phyloP scores from a whole-genome alignment of 2,113 vertebrate genomes.

The Lophotis ruficrista region DNA sequence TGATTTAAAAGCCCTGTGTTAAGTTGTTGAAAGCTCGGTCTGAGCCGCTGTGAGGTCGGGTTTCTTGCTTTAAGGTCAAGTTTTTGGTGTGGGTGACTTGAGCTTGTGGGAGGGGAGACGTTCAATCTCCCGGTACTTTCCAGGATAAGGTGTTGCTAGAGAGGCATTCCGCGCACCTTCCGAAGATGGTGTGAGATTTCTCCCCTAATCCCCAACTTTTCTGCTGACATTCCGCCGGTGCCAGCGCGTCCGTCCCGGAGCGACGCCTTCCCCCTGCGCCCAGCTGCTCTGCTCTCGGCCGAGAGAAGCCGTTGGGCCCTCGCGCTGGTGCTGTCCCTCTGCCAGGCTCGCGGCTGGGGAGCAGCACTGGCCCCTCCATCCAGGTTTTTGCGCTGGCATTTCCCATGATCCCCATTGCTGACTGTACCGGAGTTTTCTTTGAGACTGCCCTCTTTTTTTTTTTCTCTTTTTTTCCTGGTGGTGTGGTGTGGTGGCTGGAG shows the following conservation, averaged over 20 bases:
- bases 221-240: background rate
- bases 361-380: background rate
- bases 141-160: slow-evolving; percentile 29
- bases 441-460: background rate
- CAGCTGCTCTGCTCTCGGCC: background rate
- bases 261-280: background rate
- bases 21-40: slow-evolving; percentile 47
- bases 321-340: rapidly evolving
- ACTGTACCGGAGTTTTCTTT: background rate
- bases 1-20: background rate
- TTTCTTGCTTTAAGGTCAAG: slow-evolving; percentile 56
- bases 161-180: slow-evolving; percentile 28
- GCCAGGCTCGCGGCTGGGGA: rapidly evolving
- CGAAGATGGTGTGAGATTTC: slow-evolving; percentile 52
- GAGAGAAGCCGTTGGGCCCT: background rate
- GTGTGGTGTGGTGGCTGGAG: rapidly evolving
- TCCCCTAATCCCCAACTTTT: slow-evolving; percentile 53
- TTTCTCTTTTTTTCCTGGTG: too few species aligned
- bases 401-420: background rate
- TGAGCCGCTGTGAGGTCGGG: background rate
- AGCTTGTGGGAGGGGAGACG: background rate
- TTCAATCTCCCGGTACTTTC: background rate
- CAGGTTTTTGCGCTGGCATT: background rate
- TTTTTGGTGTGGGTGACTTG: background rate
- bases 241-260: rapidly evolving